Percentiles rank a stretch among this genome's conserved stretches.
Evolutionary conservation across 1,140 invertebrate species (phyloP).

Genomic region (Drosophila murphyi): DNA sequence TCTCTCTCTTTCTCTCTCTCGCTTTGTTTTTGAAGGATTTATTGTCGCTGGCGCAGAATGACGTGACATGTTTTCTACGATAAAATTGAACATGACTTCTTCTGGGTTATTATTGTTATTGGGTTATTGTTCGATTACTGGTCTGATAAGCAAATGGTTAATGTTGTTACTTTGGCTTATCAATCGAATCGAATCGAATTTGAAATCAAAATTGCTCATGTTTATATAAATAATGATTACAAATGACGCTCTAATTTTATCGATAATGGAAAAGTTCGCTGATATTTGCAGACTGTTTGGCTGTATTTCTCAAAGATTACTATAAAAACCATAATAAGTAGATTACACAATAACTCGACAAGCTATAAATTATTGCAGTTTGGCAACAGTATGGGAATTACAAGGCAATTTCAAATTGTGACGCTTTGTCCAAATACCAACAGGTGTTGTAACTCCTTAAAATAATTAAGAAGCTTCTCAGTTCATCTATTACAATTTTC

Average conservation of each 20-base stretch:
- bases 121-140: conserved; percentile 4
- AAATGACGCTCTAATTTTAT: neutral
- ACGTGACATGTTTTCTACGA: conserved; percentile 7
- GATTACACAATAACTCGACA: neutral
- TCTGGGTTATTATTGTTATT: conserved; percentile 15
- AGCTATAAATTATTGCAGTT: neutral
- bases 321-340: neutral
- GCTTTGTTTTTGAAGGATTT: conserved; percentile 36
- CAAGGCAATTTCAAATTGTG: neutral
- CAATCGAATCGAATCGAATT: conserved; percentile 40
- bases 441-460: too few species aligned
- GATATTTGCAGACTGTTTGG: conserved; percentile 35
- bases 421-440: too few species aligned
- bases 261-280: conserved; percentile 11
- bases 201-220: conserved; percentile 45
- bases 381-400: neutral
- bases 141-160: conserved; percentile 35
- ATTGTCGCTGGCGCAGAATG: neutral
- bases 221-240: conserved; percentile 39
- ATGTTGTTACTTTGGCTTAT: conserved; percentile 48
- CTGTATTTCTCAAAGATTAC: conserved; percentile 6
- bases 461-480: too few species aligned
- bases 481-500: neutral
- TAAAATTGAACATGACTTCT: conserved; percentile 20
- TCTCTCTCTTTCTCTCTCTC: conserved; percentile 22